These are phyloP conservation scores for Sipha flava DNA, from an alignment of 1,140 invertebrate species.

Conservation along the genomic window DNA sequence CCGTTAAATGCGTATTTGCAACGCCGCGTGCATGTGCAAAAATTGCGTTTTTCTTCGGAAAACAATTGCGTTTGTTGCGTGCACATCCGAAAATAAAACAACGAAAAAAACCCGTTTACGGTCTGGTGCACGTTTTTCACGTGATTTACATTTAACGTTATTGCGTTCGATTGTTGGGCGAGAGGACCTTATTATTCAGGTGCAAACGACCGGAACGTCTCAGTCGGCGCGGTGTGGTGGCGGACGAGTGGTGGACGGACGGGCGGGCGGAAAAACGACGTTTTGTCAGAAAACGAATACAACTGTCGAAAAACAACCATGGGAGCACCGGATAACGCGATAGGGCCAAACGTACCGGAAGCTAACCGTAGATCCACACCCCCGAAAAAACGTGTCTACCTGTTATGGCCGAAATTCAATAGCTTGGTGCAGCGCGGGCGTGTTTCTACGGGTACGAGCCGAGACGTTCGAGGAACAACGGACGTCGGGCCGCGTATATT, in stretches of 20 bases:
- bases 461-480: too few relatives aligned
- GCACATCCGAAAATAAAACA: neutral
- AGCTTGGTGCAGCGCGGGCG: neutral
- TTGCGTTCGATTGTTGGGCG: neutral
- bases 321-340: neutral
- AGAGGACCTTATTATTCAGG: neutral
- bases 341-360: neutral
- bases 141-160: neutral
- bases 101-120: neutral
- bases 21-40: too few relatives aligned
- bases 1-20: too few relatives aligned
- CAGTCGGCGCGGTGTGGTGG: too few relatives aligned
- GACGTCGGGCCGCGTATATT: too few relatives aligned
- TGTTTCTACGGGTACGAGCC: too few relatives aligned
- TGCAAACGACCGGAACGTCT: neutral
- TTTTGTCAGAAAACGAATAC: slow-evolving; percentile 12
- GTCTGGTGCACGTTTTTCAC: neutral
- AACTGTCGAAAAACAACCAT: neutral
- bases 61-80: neutral
- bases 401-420: slow-evolving; percentile 21
- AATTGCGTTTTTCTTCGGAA: neutral
- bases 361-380: neutral
- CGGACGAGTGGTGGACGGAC: too few relatives aligned
- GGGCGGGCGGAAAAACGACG: neutral
- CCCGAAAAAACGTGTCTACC: neutral